These are phyloP conservation scores for Pampusana beccarii DNA, from an alignment of 2,113 vertebrate genomes.

Conservation along the genomic window DNA sequence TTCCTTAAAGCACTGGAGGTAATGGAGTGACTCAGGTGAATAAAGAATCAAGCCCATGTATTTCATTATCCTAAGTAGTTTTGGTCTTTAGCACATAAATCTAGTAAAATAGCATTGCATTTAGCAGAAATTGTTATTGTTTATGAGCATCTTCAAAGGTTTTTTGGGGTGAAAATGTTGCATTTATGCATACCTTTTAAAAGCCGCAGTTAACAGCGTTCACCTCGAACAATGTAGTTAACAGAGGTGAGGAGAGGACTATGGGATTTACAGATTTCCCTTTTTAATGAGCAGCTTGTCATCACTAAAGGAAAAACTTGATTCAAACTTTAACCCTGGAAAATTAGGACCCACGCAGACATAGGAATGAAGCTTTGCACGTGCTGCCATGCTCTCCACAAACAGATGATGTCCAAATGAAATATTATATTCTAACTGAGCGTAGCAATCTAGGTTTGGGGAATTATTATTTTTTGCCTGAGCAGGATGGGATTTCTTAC, in stretches of 20 bases:
- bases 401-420: not conserved
- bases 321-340: not conserved
- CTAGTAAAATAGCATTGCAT: not conserved
- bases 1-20: not conserved
- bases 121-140: not conserved
- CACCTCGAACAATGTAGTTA: not conserved
- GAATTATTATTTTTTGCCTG: not conserved
- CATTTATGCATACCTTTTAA: not conserved
- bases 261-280: not conserved
- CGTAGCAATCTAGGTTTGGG: not conserved
- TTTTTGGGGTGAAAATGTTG: not conserved
- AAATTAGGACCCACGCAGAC: not conserved
- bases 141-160: not conserved
- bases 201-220: not conserved
- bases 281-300: not conserved
- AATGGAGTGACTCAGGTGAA: not conserved
- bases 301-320: not conserved
- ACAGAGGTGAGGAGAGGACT: not conserved
- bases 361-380: not conserved
- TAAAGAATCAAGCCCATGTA: not conserved
- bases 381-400: accelerated
- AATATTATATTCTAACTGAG: not conserved
- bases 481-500: not conserved
- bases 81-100: not conserved
- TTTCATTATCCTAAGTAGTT: not conserved